phyloP scores from a whole-genome alignment of 2,113 vertebrate species.

The Eclectus roratus region DNA sequence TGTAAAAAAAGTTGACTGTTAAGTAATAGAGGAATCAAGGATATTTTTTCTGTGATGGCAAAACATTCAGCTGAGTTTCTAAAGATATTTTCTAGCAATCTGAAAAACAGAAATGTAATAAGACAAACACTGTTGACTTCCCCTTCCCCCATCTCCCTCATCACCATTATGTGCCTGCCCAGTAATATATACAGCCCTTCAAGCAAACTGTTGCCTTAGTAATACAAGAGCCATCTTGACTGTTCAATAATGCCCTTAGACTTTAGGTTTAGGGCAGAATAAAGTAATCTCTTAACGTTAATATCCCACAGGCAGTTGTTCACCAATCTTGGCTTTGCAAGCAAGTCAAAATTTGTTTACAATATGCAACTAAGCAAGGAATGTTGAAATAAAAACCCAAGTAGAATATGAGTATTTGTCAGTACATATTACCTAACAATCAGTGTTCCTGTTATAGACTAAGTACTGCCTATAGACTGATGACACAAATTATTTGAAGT shows the following conservation, averaged over 20 bases:
- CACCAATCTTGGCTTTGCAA: neutral
- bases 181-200: neutral
- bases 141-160: neutral
- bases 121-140: neutral
- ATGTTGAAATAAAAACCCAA: neutral
- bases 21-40: neutral
- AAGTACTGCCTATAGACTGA: neutral
- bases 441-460: neutral
- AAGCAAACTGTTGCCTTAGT: conserved; percentile 29
- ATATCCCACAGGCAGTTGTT: neutral
- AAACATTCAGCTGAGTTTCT: neutral
- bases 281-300: neutral
- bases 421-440: neutral
- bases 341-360: neutral
- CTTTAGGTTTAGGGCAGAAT: neutral
- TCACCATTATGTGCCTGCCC: neutral
- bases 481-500: neutral
- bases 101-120: neutral
- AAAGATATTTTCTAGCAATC: neutral
- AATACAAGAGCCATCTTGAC: neutral
- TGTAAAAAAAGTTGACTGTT: neutral
- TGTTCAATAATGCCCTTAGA: conserved; percentile 2
- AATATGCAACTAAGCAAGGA: neutral
- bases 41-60: neutral
- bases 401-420: neutral